Evolutionary conservation across 2,888 invertebrate species (phyloP).

Genomic region (Dasysyrphus tricinctus): DNA sequence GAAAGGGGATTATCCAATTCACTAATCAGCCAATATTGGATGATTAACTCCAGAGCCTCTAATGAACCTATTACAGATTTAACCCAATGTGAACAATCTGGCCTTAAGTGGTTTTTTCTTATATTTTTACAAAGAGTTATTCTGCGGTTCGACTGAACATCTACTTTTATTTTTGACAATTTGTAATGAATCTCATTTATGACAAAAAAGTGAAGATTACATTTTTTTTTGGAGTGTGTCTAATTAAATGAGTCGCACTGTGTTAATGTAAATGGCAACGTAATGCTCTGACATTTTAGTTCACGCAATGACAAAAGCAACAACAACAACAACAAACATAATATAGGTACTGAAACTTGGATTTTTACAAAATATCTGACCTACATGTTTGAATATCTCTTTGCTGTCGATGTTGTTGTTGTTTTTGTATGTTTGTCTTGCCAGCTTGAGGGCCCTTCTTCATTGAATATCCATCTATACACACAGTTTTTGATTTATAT

Average conservation of each 20-base stretch:
- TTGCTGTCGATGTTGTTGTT: constrained; percentile 10
- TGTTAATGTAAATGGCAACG: background rate
- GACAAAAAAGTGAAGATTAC: too few relatives aligned
- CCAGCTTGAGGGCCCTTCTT: constrained; percentile 65
- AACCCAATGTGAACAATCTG: too few relatives aligned
- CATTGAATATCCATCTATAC: constrained; percentile 15
- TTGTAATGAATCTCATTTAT: too few relatives aligned
- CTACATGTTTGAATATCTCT: constrained; percentile 54
- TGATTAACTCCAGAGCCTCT: too few relatives aligned
- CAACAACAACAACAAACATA: constrained; percentile 25
- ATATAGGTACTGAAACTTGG: constrained; percentile 30
- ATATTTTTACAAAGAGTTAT: too few relatives aligned
- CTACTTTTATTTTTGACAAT: too few relatives aligned
- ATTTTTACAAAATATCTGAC: constrained; percentile 62
- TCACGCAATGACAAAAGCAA: constrained; percentile 21
- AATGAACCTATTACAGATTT: too few relatives aligned
- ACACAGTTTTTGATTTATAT: constrained; percentile 36
- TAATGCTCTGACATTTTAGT: constrained; percentile 30
- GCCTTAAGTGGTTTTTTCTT: too few relatives aligned
- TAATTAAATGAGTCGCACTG: background rate
- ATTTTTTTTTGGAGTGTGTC: background rate
- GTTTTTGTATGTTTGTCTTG: background rate
- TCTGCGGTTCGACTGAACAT: too few relatives aligned
- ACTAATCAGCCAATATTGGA: too few relatives aligned
- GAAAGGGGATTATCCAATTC: too few relatives aligned